Conservation (phyloP, 2,888 invertebrate species). For the Hirtodrosophila duncani region DNA sequence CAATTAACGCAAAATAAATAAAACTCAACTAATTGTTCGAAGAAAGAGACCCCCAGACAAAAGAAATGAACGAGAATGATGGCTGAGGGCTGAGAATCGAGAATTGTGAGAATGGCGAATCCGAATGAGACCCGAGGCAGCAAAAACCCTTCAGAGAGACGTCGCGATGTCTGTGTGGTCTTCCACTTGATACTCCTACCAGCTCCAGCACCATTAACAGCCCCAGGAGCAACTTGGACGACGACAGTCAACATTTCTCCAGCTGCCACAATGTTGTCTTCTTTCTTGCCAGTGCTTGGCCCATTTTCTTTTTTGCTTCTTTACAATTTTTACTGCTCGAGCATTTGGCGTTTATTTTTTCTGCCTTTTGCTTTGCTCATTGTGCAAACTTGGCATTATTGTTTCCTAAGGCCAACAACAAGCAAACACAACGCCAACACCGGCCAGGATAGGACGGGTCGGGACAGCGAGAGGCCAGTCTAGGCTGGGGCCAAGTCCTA, state of each 20-base stretch:
- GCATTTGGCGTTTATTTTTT: slow-evolving; percentile 47
- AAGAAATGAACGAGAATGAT: slow-evolving; percentile 48
- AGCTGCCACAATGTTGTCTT: slow-evolving; percentile 70
- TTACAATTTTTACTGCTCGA: slow-evolving; percentile 63
- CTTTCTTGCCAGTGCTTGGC: slow-evolving; percentile 46
- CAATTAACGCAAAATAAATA: slow-evolving; percentile 75
- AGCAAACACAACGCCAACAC: slow-evolving; percentile 63
- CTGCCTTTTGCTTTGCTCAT: slow-evolving; percentile 46
- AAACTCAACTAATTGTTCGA: slow-evolving; percentile 74
- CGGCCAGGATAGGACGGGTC: slow-evolving; percentile 39
- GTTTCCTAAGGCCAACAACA: slow-evolving; percentile 70
- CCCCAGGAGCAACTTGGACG: no score
- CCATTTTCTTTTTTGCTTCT: slow-evolving; percentile 52
- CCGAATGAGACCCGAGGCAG: slow-evolving; percentile 16
- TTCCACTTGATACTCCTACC: slow-evolving; percentile 38
- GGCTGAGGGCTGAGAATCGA: not conserved
- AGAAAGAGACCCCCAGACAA: slow-evolving; percentile 49
- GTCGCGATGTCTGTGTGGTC: slow-evolving; percentile 19
- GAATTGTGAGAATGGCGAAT: not conserved
- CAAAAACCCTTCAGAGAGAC: slow-evolving; percentile 38
- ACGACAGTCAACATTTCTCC: slow-evolving; percentile 70
- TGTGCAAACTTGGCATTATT: slow-evolving; percentile 75
- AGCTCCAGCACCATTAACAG: not conserved
- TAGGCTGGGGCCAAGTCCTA: slow-evolving; percentile 33
- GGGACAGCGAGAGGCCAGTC: slow-evolving; percentile 42